These are phyloP conservation scores for Hesperophylax magnus DNA, from an alignment of 1,140 invertebrate genomes.

Conservation along the genomic window DNA sequence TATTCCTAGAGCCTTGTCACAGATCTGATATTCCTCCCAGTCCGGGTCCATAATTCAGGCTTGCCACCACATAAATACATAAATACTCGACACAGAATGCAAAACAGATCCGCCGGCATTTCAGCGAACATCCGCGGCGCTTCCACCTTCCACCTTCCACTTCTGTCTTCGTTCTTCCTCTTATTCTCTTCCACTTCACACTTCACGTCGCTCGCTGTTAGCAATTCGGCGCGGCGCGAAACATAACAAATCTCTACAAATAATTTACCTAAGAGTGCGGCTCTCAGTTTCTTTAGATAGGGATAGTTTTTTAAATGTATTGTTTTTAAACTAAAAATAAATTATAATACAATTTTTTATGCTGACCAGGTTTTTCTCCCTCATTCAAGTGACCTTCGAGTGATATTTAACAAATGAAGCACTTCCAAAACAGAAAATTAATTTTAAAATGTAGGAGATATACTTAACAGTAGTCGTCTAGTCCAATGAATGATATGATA, in stretches of 20 bases:
- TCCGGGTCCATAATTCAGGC: constrained; percentile 10
- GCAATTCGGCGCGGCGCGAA: constrained; percentile 15
- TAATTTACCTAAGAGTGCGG: constrained; percentile 54
- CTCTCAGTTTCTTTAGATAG: constrained; percentile 1
- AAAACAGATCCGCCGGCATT: constrained; percentile 33
- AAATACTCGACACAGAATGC: constrained; percentile 12
- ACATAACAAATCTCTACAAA: constrained; percentile 54
- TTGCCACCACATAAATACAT: constrained; percentile 37
- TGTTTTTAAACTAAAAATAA: too few relatives aligned
- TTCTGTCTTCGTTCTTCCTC: too few relatives aligned
- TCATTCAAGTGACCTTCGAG: too few relatives aligned
- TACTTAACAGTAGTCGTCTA: too few relatives aligned
- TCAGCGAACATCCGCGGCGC: constrained; percentile 2
- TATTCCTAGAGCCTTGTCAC: neutral
- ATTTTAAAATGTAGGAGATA: too few relatives aligned
- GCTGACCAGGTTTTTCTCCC: too few relatives aligned
- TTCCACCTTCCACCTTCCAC: too few relatives aligned
- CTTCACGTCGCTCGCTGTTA: constrained; percentile 19
- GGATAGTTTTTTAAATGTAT: too few relatives aligned
- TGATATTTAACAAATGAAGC: too few relatives aligned
- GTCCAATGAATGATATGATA: too few relatives aligned
- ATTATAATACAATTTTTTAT: too few relatives aligned
- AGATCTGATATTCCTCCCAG: neutral
- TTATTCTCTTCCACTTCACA: constrained; percentile 7
- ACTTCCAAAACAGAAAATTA: too few relatives aligned